Conservation (phyloP, 2,113 vertebrate species). For the Heliornis fulica region DNA sequence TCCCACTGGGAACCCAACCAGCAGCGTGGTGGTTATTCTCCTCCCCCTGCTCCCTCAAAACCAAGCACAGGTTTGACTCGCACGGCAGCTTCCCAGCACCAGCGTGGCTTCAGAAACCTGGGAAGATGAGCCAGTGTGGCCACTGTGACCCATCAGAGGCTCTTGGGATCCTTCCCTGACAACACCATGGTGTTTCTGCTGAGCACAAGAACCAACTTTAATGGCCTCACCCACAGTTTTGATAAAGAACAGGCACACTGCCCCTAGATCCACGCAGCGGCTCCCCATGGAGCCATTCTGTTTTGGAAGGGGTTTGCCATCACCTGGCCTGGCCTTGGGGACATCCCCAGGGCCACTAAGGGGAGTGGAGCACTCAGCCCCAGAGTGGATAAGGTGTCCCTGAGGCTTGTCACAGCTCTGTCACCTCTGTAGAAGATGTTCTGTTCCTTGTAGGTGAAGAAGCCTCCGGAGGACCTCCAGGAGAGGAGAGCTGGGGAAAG, state of each 20-base stretch:
- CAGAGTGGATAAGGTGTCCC: accelerated
- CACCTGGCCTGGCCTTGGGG: accelerated
- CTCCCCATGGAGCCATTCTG: neutral
- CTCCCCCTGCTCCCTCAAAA: neutral
- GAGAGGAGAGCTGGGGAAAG: conserved; percentile 83
- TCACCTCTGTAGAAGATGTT: conserved; percentile 91
- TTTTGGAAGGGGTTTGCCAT: neutral
- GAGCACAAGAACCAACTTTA: neutral
- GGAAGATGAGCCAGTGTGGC: accelerated
- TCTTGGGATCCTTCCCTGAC: neutral
- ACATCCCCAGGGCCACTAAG: accelerated
- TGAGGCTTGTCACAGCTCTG: accelerated
- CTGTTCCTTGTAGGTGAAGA: conserved; percentile 83
- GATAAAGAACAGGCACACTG: neutral
- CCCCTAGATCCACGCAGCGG: accelerated
- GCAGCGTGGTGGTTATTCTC: accelerated
- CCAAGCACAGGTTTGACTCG: neutral
- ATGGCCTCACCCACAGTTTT: neutral
- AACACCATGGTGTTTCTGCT: neutral
- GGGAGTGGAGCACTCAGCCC: neutral
- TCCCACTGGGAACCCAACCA: neutral
- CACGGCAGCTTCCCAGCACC: neutral
- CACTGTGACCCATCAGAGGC: accelerated
- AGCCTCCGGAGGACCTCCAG: conserved; percentile 82
- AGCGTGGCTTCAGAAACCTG: accelerated